These are phyloP conservation scores for Halyomorpha halys DNA, from an alignment of 1,140 invertebrate species.

Conservation along the genomic window DNA sequence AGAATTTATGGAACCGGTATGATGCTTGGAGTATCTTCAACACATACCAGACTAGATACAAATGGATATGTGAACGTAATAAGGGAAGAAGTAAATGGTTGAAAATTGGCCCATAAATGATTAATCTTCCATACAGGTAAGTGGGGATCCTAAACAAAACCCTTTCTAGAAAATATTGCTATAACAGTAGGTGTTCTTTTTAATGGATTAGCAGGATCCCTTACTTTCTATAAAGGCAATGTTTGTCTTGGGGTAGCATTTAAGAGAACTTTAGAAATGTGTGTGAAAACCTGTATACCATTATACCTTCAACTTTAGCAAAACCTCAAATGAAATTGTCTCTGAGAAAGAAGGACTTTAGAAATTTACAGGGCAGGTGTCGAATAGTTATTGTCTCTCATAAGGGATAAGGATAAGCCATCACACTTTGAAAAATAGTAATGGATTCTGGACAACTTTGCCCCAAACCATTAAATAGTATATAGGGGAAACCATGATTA, in stretches of 20 bases:
- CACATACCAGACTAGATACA: slow-evolving; percentile 48
- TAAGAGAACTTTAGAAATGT: slow-evolving; percentile 40
- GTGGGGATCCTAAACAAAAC: slow-evolving; percentile 49
- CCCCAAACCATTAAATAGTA: too few species aligned
- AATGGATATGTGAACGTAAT: slow-evolving; percentile 57
- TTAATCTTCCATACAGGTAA: slow-evolving; percentile 55
- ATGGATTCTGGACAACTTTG: too few species aligned
- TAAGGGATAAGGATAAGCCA: too few species aligned
- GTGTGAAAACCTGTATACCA: slow-evolving; percentile 53
- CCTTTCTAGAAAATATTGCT: slow-evolving; percentile 56
- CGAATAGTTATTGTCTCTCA: too few species aligned
- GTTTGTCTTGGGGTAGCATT: slow-evolving; percentile 47
- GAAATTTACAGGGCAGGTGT: too few species aligned
- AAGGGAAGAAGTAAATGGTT: slow-evolving; percentile 56
- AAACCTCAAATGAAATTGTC: slow-evolving; percentile 60
- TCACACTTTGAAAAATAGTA: too few species aligned
- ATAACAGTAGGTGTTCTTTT: slow-evolving; percentile 55
- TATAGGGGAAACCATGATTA: too few species aligned
- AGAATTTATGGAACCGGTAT: slow-evolving; percentile 64
- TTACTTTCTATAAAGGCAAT: slow-evolving; percentile 64
- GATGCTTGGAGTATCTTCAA: slow-evolving; percentile 64
- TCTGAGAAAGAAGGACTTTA: slow-evolving; percentile 46
- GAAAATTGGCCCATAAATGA: slow-evolving; percentile 65
- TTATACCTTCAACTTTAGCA: slow-evolving; percentile 60
- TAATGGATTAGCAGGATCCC: slow-evolving; percentile 53